Evolutionary conservation across 2,797 vertebrate species (phyloP).

Genomic region (Graptemys geographica): DNA sequence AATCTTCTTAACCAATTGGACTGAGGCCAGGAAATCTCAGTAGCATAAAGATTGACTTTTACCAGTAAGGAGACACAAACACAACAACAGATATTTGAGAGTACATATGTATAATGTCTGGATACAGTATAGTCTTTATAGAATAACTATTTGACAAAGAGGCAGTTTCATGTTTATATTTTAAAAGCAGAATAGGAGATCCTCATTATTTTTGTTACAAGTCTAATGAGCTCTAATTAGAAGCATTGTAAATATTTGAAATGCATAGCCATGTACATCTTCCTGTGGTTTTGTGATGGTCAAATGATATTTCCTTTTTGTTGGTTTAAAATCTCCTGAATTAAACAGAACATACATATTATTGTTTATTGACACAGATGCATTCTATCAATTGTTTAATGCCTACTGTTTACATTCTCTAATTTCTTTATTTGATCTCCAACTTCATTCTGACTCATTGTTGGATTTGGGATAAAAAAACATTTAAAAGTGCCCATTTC

Average conservation of each 20-base stretch:
- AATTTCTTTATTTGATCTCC: background rate
- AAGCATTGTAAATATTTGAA: background rate
- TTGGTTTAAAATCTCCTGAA: constrained; percentile 52
- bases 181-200: background rate
- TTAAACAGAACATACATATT: constrained; percentile 42
- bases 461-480: background rate
- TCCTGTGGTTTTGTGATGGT: background rate
- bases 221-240: background rate
- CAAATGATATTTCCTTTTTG: background rate
- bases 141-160: constrained; percentile 20
- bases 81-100: background rate
- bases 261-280: background rate
- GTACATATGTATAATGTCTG: background rate
- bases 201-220: background rate
- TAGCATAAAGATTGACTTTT: accelerated
- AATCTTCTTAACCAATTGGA: background rate
- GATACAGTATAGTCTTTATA: background rate
- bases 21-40: background rate
- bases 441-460: background rate
- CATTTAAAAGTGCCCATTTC: background rate
- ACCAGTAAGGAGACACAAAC: background rate
- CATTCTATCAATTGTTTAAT: background rate
- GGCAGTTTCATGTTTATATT: background rate
- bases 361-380: background rate
- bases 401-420: background rate